Conservation (phyloP, 2,797 vertebrate genomes). For the Clarias platycephalus region DNA sequence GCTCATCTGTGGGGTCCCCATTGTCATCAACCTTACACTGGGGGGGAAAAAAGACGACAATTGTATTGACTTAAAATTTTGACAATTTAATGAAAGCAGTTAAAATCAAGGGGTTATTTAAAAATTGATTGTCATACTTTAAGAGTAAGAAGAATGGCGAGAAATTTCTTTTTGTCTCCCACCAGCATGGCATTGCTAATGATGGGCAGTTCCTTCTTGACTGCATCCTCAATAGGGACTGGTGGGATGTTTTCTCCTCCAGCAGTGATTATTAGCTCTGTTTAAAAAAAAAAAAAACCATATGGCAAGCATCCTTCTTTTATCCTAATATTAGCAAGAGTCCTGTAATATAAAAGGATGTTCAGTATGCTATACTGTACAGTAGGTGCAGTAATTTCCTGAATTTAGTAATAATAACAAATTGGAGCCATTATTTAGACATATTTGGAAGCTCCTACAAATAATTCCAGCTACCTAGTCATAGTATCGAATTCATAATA, state of each 20-base stretch:
- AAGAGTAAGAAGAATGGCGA: constrained; percentile 78
- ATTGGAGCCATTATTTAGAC: neutral
- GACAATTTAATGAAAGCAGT: neutral
- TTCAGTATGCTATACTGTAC: neutral
- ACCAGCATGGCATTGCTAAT: constrained; percentile 79
- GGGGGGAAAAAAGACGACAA: neutral
- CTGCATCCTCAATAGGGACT: constrained; percentile 73
- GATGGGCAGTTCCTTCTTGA: constrained; percentile 73
- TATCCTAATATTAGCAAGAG: neutral
- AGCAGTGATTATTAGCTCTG: constrained; percentile 81
- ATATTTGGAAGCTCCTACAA: neutral
- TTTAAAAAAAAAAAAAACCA: neutral
- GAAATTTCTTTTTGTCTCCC: constrained; percentile 80
- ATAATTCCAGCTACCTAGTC: neutral
- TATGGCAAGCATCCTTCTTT: neutral
- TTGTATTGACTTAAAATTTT: neutral
- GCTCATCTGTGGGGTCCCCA: constrained; percentile 71
- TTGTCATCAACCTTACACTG: constrained; percentile 73
- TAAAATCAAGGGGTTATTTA: neutral
- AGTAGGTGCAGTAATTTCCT: neutral
- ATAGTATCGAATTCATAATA: neutral
- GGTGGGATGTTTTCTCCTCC: constrained; percentile 81
- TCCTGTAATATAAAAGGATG: neutral
- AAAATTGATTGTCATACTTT: constrained; percentile 65
- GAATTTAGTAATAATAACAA: neutral